These are phyloP conservation scores for Diplolepis rosae DNA, from an alignment of 2,888 invertebrate species.

Conservation along the genomic window DNA sequence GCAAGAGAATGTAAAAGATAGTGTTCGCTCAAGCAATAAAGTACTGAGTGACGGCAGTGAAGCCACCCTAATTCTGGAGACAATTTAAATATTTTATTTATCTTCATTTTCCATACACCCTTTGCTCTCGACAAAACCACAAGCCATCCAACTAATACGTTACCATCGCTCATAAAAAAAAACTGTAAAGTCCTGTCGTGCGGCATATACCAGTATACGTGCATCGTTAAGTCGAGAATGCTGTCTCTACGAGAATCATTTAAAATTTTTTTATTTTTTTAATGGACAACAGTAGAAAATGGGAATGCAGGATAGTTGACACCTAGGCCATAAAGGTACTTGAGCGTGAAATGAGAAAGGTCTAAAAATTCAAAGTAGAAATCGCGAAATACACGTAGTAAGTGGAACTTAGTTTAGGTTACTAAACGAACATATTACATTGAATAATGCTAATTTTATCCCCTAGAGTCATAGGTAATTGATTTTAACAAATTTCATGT, in stretches of 20 bases:
- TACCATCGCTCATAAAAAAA: slow-evolving; percentile 21
- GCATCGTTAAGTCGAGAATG: slow-evolving; percentile 22
- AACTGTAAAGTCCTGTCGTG: slow-evolving; percentile 25
- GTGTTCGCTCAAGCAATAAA: neutral
- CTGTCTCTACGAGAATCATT: slow-evolving; percentile 4
- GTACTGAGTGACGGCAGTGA: neutral
- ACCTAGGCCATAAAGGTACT: neutral
- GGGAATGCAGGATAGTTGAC: slow-evolving; percentile 2
- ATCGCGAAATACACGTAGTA: no score
- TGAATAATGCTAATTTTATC: no score
- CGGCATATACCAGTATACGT: neutral
- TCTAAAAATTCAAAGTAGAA: no score
- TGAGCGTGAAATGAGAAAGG: neutral
- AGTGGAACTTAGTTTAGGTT: no score
- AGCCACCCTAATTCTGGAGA: neutral
- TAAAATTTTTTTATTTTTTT: slow-evolving; percentile 17
- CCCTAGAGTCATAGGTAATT: no score
- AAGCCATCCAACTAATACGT: slow-evolving; percentile 1
- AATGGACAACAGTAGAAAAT: slow-evolving; percentile 1
- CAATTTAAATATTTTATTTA: neutral
- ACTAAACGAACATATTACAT: no score
- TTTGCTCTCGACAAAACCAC: neutral
- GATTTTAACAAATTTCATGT: no score
- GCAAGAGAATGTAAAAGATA: neutral
- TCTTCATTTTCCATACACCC: neutral